A percentile compares a stretch with the other conserved stretches of the same genome.
phyloP scores from a whole-genome alignment of 2,797 vertebrate genomes.

The Eulemur mongoz region DNA sequence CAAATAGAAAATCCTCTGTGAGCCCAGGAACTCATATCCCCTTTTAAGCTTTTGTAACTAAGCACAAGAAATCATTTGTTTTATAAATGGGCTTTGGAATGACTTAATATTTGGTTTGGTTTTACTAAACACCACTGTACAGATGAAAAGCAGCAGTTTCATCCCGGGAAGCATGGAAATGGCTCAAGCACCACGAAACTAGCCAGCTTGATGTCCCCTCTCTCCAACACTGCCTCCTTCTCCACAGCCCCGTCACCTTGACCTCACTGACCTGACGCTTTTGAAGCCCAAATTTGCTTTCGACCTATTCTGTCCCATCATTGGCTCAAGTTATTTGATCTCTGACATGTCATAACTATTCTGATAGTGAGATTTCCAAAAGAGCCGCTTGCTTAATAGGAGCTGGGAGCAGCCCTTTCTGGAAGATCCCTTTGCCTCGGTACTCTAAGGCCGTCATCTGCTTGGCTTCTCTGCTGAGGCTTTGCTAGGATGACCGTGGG shows the following conservation, averaged over 20 bases:
- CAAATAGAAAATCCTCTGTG: neutral
- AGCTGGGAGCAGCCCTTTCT: neutral
- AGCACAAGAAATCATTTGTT: neutral
- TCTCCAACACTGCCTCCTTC: neutral
- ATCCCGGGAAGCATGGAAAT: neutral
- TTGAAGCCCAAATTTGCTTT: neutral
- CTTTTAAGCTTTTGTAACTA: neutral
- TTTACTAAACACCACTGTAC: conserved; percentile 5
- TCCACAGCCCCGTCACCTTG: neutral
- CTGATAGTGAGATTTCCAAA: conserved; percentile 7
- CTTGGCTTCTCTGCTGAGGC: neutral
- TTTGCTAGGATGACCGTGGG: neutral
- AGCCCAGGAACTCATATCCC: neutral
- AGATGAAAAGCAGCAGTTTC: neutral
- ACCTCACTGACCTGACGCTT: neutral
- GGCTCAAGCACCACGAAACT: neutral
- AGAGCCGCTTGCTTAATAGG: neutral
- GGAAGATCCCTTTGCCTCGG: neutral
- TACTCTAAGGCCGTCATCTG: neutral
- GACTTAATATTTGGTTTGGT: neutral
- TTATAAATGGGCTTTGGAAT: conserved; percentile 20
- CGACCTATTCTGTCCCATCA: neutral
- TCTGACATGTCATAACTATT: neutral
- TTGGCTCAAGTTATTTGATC: conserved; percentile 24
- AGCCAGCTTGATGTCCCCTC: neutral